Conservation (phyloP, 2,888 invertebrate species). For the Lepidochitona cinerea region DNA sequence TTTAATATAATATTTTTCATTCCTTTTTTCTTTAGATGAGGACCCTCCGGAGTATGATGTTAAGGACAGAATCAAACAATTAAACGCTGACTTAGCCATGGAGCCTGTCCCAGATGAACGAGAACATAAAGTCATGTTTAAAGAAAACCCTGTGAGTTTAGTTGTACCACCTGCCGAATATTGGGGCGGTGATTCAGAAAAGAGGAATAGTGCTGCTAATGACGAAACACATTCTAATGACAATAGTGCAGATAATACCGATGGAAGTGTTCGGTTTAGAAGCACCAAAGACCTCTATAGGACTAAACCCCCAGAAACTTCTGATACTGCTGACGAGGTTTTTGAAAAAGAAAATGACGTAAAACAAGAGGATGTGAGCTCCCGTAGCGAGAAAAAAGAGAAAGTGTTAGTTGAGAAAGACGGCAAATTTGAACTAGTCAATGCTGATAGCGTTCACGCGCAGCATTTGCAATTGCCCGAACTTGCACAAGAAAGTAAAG, state of each 20-base stretch:
- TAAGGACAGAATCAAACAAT: conserved; percentile 58
- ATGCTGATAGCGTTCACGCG: conserved; percentile 58
- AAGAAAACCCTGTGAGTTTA: conserved; percentile 61
- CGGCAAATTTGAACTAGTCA: conserved; percentile 64
- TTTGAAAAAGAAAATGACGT: conserved; percentile 25
- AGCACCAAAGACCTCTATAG: not conserved
- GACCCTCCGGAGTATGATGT: conserved; percentile 67
- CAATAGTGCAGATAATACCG: not conserved
- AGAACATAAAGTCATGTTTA: conserved; percentile 60
- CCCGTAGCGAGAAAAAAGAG: conserved; percentile 44
- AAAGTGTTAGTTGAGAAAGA: conserved; percentile 64
- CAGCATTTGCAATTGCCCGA: conserved; percentile 32
- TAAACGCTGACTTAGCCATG: conserved; percentile 64
- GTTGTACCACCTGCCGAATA: conserved; percentile 62
- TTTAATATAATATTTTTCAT: too few relatives aligned
- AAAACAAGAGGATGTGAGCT: conserved; percentile 30
- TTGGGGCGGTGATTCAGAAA: conserved; percentile 40
- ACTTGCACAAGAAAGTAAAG: conserved; percentile 30
- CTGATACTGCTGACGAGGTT: not conserved
- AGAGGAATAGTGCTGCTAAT: not conserved
- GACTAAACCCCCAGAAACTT: conserved; percentile 1
- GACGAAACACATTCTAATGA: not conserved
- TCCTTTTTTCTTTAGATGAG: conserved; percentile 48
- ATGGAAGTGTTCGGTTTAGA: conserved; percentile 12
- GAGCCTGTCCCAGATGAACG: conserved; percentile 57